Evolutionary conservation across 2,113 vertebrate species (phyloP).

Genomic region (Trematocara zebra): DNA sequence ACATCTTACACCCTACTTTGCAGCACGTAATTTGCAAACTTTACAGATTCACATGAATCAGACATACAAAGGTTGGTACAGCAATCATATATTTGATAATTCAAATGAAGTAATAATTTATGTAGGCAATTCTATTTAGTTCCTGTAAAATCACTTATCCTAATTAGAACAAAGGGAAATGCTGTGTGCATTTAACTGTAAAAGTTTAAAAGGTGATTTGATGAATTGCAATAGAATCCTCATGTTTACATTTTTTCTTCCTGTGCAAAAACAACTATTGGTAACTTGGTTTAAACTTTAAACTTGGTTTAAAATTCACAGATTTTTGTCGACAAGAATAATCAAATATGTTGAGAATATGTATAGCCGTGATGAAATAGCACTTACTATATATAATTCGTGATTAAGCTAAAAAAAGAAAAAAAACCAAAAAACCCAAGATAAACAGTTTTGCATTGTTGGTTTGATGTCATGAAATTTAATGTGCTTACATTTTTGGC

Average conservation of each 20-base stretch:
- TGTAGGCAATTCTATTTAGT: background rate
- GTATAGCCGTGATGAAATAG: background rate
- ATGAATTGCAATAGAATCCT: background rate
- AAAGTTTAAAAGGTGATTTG: background rate
- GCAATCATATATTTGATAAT: background rate
- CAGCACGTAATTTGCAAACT: background rate
- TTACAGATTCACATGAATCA: background rate
- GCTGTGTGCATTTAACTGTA: background rate
- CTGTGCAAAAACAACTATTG: background rate
- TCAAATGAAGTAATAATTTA: background rate
- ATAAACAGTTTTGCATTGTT: background rate
- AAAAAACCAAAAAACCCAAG: too few species aligned
- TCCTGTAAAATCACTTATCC: background rate
- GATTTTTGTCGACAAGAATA: background rate
- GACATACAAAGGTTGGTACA: background rate
- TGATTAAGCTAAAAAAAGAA: background rate
- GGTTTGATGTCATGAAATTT: background rate
- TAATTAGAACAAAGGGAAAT: background rate
- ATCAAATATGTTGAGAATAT: background rate
- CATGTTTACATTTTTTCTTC: background rate
- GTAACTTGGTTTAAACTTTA: background rate
- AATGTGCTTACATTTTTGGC: background rate
- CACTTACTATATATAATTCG: background rate
- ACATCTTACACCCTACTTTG: background rate
- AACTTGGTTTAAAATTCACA: background rate